Base-by-base conservation (phyloP, 2,113 vertebrate species). In the Ranitomeya variabilis region DNA sequence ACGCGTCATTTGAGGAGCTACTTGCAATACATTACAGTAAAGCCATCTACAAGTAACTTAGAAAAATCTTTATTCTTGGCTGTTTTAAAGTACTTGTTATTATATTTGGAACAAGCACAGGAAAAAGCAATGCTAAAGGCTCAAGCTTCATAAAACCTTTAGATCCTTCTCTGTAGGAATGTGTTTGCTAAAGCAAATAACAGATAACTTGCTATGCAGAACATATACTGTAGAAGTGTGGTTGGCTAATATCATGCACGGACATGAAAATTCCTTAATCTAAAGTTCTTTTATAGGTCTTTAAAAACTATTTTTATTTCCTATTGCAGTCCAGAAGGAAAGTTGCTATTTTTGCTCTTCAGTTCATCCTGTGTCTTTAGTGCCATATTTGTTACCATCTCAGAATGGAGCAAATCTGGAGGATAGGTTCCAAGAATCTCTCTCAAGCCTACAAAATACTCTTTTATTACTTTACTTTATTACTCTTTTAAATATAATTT, bases 101-200 rank as follows among this genome's bases (percentile, higher is more conserved):
- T 80, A 80, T 87, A 87, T 87, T 80, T 87, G 76, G 85, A 87
- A 79, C 59, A 80, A 67, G 85, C 74, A 80, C 37, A 87, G 59
- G 85, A 87, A 87, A 87, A 87, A 87, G 76, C 74, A 87, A 87
- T 66, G 74, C 45, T 80, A 66, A 80, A 64, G 26, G 19, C 74
- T 66, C 21, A 86, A 79, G 85, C 21, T 60, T 64, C 76, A 87
- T 87, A 87, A 86, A 87, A 78, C 60, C 60, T 87, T 79, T 87
- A 66, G 21, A 87, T 79, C 85, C 74, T 21, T 80, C 76, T 54
- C 60, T 87, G 59, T 16, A 87, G 76, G 85, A 87, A 87, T 87
- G 74, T 80, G n/a, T 86, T 66, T 67, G 85, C 74, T 79, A 80
- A 80, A 87, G 76, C 74, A 87, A 87, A 87, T 79, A 79, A 54